Evolutionary conservation across 2,888 invertebrate species (phyloP).

Genomic region (Autographa pulchrina): DNA sequence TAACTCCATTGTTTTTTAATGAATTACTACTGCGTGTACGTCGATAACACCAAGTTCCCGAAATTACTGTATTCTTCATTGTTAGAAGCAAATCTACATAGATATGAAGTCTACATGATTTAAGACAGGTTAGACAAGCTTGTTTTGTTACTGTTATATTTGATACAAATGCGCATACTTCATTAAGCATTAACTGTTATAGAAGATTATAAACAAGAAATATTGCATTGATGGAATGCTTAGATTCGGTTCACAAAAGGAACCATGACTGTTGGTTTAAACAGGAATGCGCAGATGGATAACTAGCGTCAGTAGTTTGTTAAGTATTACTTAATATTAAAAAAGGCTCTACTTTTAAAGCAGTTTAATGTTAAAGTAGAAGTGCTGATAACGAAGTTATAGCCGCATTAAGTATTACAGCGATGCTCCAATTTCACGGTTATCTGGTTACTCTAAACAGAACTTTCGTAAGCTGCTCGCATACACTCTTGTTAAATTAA

Average conservation of each 20-base stretch:
- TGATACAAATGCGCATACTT: slow-evolving; percentile 51
- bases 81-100: slow-evolving; percentile 39
- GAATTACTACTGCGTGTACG: slow-evolving; percentile 54
- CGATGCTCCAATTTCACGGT: slow-evolving; percentile 71
- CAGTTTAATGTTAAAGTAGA: slow-evolving; percentile 53
- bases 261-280: slow-evolving; percentile 28
- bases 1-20: slow-evolving; percentile 77
- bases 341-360: slow-evolving; percentile 31
- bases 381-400: slow-evolving; percentile 59
- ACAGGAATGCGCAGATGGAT: slow-evolving; percentile 19
- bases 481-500: slow-evolving; percentile 45
- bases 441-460: slow-evolving; percentile 67
- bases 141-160: slow-evolving; percentile 57
- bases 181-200: slow-evolving; percentile 53
- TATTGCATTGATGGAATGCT: slow-evolving; percentile 48
- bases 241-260: slow-evolving; percentile 29
- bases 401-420: slow-evolving; percentile 47
- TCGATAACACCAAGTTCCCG: slow-evolving; percentile 43
- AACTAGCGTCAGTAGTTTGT: slow-evolving; percentile 37
- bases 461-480: slow-evolving; percentile 67
- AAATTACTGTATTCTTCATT: slow-evolving; percentile 46
- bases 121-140: slow-evolving; percentile 52
- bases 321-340: slow-evolving; percentile 25
- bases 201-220: slow-evolving; percentile 52
- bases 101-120: slow-evolving; percentile 48